Percentiles rank a stretch among this genome's conserved stretches.
Conservation (phyloP, 2,113 vertebrate species). For the Periophthalmus modestus region DNA sequence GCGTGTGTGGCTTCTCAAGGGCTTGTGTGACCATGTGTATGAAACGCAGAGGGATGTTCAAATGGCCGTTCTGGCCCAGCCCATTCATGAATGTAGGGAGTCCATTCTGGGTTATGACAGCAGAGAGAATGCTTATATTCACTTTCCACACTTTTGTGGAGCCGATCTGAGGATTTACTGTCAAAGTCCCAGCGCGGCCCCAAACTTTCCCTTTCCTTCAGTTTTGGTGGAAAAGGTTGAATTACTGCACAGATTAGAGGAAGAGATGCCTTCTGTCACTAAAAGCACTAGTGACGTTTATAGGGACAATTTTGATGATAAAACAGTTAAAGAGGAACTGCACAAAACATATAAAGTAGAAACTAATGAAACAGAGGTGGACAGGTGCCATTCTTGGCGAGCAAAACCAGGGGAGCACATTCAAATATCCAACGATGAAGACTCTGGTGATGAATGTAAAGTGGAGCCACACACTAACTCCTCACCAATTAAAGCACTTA, state of each 20-base stretch:
- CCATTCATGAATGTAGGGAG: conserved; percentile 97
- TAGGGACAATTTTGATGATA: conserved; percentile 26
- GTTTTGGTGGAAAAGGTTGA: conserved; percentile 70
- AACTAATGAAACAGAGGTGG: conserved; percentile 32
- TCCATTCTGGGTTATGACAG: conserved; percentile 96
- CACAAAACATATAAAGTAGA: conserved; percentile 35
- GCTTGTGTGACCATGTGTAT: conserved; percentile 93
- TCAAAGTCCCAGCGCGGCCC: conserved; percentile 87
- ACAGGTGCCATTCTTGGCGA: conserved; percentile 30
- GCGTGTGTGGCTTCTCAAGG: conserved; percentile 95
- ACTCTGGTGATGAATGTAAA: conserved; percentile 47
- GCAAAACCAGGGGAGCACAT: conserved; percentile 24
- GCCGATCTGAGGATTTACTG: conserved; percentile 95
- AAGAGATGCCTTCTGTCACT: conserved; percentile 32
- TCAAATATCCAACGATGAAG: conserved; percentile 38
- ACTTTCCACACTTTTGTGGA: conserved; percentile 98
- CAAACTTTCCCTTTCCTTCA: conserved; percentile 82
- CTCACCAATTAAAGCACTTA: conserved; percentile 10
- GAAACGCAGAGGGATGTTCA: conserved; percentile 96
- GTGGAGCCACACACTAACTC: conserved; percentile 31
- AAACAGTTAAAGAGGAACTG: conserved; percentile 18
- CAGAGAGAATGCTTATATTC: conserved; percentile 91
- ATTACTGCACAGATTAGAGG: conserved; percentile 25
- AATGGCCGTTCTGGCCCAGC: conserved; percentile 91
- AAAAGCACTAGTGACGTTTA: conserved; percentile 21